Evolutionary conservation across 2,797 vertebrate species (phyloP).

Genomic region (Trachurus trachurus): DNA sequence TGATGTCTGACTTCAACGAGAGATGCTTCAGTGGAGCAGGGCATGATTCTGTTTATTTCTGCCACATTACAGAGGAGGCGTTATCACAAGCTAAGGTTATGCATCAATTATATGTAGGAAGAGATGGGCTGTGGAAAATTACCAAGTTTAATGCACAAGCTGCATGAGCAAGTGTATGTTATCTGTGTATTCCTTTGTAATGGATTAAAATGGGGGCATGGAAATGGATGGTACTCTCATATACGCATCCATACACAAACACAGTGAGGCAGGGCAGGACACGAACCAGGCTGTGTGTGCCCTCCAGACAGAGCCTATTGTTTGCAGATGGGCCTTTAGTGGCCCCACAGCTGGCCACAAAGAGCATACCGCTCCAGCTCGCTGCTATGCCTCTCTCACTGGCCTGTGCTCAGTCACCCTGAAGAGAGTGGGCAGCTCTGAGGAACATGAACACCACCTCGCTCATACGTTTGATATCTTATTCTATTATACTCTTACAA

Average conservation of each 20-base stretch:
- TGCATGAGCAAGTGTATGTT: constrained; percentile 35
- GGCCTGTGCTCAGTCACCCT: constrained; percentile 49
- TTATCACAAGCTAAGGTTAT: constrained; percentile 24
- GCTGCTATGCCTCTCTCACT: constrained; percentile 59
- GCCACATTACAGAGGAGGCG: constrained; percentile 3
- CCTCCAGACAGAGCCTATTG: constrained; percentile 84
- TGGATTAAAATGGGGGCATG: constrained; percentile 67
- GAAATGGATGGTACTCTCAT: constrained; percentile 75
- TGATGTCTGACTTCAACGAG: constrained; percentile 33
- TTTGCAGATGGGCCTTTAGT: constrained; percentile 84
- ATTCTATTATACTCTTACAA: not conserved
- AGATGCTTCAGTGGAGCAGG: constrained; percentile 20
- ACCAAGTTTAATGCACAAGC: constrained; percentile 19
- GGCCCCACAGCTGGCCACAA: constrained; percentile 82
- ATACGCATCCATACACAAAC: constrained; percentile 74
- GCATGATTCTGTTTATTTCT: constrained; percentile 30
- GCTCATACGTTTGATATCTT: constrained; percentile 10
- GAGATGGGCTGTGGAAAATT: constrained; percentile 32
- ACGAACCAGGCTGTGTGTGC: constrained; percentile 76
- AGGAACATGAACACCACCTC: constrained; percentile 28
- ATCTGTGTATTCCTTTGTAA: constrained; percentile 66
- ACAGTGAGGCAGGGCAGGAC: constrained; percentile 72
- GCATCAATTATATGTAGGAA: constrained; percentile 9
- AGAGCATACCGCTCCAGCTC: constrained; percentile 71
- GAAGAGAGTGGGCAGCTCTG: constrained; percentile 37